Evolutionary conservation across 2,797 vertebrate genomes (phyloP).

Genomic region (Eospalax fontanierii): DNA sequence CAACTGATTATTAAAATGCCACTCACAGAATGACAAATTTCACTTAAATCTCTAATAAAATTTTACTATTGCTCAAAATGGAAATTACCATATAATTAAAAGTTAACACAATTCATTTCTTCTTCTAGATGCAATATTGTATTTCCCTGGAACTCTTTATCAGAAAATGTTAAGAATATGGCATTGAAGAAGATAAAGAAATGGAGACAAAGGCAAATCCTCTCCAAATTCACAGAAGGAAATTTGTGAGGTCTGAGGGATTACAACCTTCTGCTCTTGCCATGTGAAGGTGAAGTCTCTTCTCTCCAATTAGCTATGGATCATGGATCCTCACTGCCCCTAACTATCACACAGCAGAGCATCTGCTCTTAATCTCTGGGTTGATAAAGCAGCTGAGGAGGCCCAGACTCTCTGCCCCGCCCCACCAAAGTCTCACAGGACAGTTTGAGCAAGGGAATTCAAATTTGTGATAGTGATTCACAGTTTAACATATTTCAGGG

Average conservation of each 20-base stretch:
- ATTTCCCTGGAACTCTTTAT: too few relatives aligned
- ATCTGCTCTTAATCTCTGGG: background rate
- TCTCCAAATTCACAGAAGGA: background rate
- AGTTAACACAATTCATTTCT: too few relatives aligned
- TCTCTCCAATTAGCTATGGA: background rate
- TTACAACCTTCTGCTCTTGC: background rate
- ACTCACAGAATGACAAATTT: background rate
- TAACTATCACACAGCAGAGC: too few relatives aligned
- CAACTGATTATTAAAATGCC: too few relatives aligned
- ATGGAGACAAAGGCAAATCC: background rate
- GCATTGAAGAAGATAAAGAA: too few relatives aligned
- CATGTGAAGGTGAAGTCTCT: background rate
- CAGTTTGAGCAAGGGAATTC: background rate
- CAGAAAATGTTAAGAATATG: too few relatives aligned
- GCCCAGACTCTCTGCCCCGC: background rate
- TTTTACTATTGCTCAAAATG: background rate
- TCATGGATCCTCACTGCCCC: background rate
- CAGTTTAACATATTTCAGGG: background rate
- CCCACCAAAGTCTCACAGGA: background rate
- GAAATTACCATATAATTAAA: too few relatives aligned
- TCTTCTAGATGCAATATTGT: too few relatives aligned
- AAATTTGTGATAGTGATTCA: background rate
- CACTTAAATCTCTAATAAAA: background rate
- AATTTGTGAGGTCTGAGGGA: background rate
- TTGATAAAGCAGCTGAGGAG: background rate